Evolutionary conservation across 2,888 invertebrate genomes (phyloP), one percentile per base, ranked within the genome.

Genomic region (Ecliptopera silaceata): DNA sequence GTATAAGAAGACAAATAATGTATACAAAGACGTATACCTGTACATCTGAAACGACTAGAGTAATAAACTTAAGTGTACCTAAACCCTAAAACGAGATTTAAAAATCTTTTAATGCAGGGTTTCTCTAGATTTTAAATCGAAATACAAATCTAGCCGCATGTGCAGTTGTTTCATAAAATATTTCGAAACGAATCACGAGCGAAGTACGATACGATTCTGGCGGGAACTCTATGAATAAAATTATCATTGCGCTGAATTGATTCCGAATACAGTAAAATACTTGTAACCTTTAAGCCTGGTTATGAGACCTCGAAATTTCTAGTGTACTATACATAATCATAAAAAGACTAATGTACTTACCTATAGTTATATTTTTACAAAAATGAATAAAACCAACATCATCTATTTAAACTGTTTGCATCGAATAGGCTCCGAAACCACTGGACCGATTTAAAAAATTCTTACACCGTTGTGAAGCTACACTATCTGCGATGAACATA

Each of bases 171-270:
- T 75, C 81, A 84, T 84, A 80, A 83, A 84, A 84, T 83, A 86
- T 86, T 83, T 86, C 80, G 75, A 84, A 87, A 81, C 83, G 78
- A 88, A 88, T 87, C 88, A 86, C 86, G 86, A 82, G 82, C 81
- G 83, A 86, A 88, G 89, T 88, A 88, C 88, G 82, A 86, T 88
- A 86, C 88, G 77, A 83, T 86, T 86, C 84, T 82, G 81, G 84
- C 84, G 82, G 83, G 80, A 87, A 88, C 88, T 88, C 89, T 88
- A 89, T 89, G 89, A 89, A 89, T 89, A 89, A 89, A 89, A 89
- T 89, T 89, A 89, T 89, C 89, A 84, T 89, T 89, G 84, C 81
- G 84, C 84, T 80, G 87, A 89, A 89, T 89, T 89, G 89, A 89
- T 89, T 89, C 82, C 80, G 85, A 77, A 80, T 46, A 79, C 79